Percentiles rank a stretch among this genome's conserved stretches.
Evolutionary conservation across 2,797 vertebrate species (phyloP).

Genomic region (Enteromius viviparus): DNA sequence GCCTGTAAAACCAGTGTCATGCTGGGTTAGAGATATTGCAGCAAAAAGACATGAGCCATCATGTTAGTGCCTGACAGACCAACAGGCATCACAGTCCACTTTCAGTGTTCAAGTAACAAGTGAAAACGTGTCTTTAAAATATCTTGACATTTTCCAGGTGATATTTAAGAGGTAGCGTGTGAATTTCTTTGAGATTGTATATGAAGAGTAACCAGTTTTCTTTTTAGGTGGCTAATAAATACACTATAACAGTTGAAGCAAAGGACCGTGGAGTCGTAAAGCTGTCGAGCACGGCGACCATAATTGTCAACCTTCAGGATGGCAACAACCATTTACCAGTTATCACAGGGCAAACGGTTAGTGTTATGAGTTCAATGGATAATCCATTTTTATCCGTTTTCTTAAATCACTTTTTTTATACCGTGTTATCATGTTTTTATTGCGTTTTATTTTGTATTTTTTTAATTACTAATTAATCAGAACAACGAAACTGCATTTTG

Average conservation of each 20-base stretch:
- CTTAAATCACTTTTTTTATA: too few relatives aligned
- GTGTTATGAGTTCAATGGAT: conserved; percentile 5
- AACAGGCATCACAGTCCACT: not conserved
- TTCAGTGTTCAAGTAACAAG: not conserved
- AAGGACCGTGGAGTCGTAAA: conserved; percentile 70
- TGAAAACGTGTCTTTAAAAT: conserved; percentile 13
- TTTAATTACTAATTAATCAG: too few relatives aligned
- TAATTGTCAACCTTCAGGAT: conserved; percentile 67
- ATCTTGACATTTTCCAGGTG: not conserved
- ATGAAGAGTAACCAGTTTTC: not conserved
- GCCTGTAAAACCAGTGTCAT: not conserved
- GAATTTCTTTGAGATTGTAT: not conserved
- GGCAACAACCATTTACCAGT: conserved; percentile 70
- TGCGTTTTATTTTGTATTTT: too few relatives aligned
- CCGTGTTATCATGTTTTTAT: too few relatives aligned
- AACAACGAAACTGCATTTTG: too few relatives aligned
- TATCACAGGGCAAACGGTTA: conserved; percentile 66
- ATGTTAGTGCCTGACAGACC: conserved; percentile 15
- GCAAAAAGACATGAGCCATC: conserved; percentile 2
- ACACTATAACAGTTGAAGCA: conserved; percentile 70
- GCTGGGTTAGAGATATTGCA: not conserved
- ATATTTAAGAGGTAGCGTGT: not conserved
- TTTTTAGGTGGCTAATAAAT: conserved; percentile 64
- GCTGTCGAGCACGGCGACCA: conserved; percentile 69
- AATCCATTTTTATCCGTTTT: too few relatives aligned